Evolutionary conservation across 2,888 invertebrate genomes (phyloP).

Genomic region (Morpho deidamia): DNA sequence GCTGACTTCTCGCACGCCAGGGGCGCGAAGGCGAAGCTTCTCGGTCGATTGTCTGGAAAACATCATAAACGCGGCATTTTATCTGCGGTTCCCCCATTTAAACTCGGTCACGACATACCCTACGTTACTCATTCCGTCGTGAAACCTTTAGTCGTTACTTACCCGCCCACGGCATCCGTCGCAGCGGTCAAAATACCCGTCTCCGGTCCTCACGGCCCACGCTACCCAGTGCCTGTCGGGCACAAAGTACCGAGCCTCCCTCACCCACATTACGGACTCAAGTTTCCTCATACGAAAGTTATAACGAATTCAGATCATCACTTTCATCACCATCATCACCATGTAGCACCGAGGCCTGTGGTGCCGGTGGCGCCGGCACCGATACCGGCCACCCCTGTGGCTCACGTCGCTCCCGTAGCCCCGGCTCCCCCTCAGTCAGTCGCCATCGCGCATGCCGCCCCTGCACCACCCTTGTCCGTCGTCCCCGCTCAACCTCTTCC

Average conservation of each 20-base stretch:
- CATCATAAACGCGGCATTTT: constrained; percentile 65
- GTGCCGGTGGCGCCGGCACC: constrained; percentile 40
- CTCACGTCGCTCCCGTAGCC: constrained; percentile 38
- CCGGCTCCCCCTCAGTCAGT: constrained; percentile 43
- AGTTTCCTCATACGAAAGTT: constrained; percentile 54
- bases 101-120: constrained; percentile 69
- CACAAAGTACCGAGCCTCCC: constrained; percentile 53
- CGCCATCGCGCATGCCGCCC: constrained; percentile 42
- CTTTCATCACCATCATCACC: constrained; percentile 68
- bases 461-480: constrained; percentile 33
- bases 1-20: constrained; percentile 55
- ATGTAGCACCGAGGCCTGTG: constrained; percentile 52
- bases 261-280: constrained; percentile 58
- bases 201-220: constrained; percentile 42
- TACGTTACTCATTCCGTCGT: constrained; percentile 66
- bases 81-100: constrained; percentile 63
- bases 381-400: constrained; percentile 20
- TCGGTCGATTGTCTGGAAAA: constrained; percentile 44
- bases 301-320: constrained; percentile 54
- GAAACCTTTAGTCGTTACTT: constrained; percentile 66
- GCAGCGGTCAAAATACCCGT: constrained; percentile 67
- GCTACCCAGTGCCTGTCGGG: constrained; percentile 53
- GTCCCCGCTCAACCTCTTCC: constrained; percentile 31
- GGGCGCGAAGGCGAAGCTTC: constrained; percentile 46
- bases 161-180: constrained; percentile 65